Percentiles rank a stretch among this genome's conserved stretches.
These are phyloP conservation scores for Vicugna pacos DNA, from an alignment of 2,113 vertebrate species.

Conservation along the genomic window DNA sequence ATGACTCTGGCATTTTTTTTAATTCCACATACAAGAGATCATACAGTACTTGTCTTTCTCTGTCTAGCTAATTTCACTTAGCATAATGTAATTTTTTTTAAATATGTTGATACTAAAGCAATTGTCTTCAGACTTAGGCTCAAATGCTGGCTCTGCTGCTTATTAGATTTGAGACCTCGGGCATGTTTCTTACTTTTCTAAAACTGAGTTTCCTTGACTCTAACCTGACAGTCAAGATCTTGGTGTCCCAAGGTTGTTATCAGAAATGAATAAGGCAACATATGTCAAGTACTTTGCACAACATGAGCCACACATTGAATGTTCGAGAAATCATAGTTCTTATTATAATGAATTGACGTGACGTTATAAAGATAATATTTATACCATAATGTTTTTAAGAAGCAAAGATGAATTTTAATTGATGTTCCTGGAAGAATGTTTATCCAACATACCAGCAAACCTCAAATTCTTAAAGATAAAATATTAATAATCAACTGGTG, in stretches of 20 bases:
- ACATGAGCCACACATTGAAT: neutral
- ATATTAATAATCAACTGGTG: neutral
- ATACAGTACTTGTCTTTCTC: neutral
- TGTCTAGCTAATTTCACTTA: slow-evolving; percentile 42
- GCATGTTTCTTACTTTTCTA: neutral
- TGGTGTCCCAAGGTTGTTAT: neutral
- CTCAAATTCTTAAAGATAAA: neutral
- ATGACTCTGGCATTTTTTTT: neutral
- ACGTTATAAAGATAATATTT: neutral
- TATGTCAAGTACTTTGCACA: neutral
- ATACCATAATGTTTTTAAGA: neutral
- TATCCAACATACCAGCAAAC: neutral
- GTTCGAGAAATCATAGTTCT: neutral
- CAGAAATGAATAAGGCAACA: neutral
- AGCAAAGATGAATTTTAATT: neutral
- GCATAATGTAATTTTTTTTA: neutral
- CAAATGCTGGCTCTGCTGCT: neutral
- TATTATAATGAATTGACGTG: neutral
- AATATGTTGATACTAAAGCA: slow-evolving; percentile 3
- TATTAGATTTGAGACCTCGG: neutral
- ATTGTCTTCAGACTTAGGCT: neutral
- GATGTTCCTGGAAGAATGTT: neutral
- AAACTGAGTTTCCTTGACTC: neutral
- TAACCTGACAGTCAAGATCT: neutral
- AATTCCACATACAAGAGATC: neutral